These are phyloP conservation scores for Schizaphis graminum DNA, from an alignment of 2,888 invertebrate species.

Conservation along the genomic window DNA sequence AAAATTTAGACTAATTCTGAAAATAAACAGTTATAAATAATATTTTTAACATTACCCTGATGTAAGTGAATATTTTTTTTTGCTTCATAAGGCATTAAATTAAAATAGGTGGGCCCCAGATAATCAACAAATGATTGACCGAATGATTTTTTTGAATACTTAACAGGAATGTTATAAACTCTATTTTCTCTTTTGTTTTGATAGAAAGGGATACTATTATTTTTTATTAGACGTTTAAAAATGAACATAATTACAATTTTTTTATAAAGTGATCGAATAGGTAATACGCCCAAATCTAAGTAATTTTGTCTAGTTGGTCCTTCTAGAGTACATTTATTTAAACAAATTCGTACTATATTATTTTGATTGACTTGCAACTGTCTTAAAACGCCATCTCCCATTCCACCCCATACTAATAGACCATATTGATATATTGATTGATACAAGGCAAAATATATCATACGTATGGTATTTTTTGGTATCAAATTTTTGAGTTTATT, in stretches of 20 bases:
- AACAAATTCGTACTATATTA: neutral
- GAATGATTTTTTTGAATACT: neutral
- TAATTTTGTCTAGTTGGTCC: neutral
- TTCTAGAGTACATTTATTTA: neutral
- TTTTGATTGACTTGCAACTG: too few species aligned
- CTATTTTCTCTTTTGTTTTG: neutral
- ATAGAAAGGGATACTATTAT: neutral
- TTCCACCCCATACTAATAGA: neutral
- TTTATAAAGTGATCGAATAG: neutral
- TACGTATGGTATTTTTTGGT: neutral
- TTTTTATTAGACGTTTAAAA: neutral
- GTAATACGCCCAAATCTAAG: neutral
- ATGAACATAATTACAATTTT: neutral
- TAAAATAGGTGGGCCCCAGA: too few species aligned
- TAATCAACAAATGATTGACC: neutral
- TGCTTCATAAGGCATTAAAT: too few species aligned
- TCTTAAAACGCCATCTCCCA: too few species aligned
- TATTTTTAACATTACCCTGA: too few species aligned
- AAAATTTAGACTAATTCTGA: too few species aligned
- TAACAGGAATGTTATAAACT: neutral
- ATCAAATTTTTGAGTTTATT: constrained; percentile 5
- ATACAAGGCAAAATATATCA: neutral
- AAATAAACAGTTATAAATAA: too few species aligned
- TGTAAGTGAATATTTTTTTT: too few species aligned
- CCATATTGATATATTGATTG: neutral